These are phyloP conservation scores for Lycophotia porphyrea DNA, from an alignment of 2,888 invertebrate species.

Conservation along the genomic window DNA sequence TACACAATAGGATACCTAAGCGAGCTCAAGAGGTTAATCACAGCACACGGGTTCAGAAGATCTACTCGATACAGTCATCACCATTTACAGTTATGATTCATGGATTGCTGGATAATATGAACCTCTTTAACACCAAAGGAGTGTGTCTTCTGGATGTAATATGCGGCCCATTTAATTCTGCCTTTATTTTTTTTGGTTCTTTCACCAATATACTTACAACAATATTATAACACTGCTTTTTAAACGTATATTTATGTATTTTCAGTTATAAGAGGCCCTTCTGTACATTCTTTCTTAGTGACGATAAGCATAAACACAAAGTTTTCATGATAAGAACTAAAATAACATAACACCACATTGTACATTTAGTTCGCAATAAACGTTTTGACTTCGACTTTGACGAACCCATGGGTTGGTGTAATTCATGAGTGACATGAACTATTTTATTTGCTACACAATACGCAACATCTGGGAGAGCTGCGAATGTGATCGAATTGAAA, in stretches of 20 bases:
- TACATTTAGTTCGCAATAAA: no score
- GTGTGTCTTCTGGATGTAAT: background rate
- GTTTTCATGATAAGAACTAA: no score
- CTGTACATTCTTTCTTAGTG: constrained; percentile 1
- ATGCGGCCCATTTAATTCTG: background rate
- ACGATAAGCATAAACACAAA: constrained; percentile 17
- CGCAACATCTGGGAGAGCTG: constrained; percentile 5
- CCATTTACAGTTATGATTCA: no score
- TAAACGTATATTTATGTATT: background rate
- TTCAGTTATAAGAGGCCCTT: background rate
- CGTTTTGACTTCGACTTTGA: no score
- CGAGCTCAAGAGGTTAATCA: constrained; percentile 14
- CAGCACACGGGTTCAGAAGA: background rate
- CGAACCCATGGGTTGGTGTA: constrained; percentile 29
- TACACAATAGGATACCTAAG: constrained; percentile 53
- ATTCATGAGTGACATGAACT: constrained; percentile 23
- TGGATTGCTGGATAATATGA: background rate
- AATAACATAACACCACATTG: no score
- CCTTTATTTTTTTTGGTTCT: background rate
- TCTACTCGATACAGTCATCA: background rate
- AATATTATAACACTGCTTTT: background rate
- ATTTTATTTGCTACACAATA: constrained; percentile 27
- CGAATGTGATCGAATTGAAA: background rate
- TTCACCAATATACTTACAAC: no score
- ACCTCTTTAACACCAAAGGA: background rate